Evolutionary conservation across 1,140 invertebrate genomes (phyloP).

Genomic region (Cotesia typhae): DNA sequence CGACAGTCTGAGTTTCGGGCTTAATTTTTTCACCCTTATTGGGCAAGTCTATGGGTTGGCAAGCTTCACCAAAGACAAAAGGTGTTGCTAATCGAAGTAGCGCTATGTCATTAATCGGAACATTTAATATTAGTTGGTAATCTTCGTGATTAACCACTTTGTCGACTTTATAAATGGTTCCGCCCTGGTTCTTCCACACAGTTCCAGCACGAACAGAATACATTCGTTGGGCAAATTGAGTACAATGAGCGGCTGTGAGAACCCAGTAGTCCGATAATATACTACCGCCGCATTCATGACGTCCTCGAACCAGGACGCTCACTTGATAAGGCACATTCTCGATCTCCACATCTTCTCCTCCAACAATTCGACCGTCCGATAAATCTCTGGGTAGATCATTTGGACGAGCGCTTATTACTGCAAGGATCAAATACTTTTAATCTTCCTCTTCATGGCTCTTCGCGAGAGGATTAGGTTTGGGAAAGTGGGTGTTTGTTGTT

Average conservation of each 20-base stretch:
- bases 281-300: constrained; percentile 72
- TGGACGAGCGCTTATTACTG: constrained; percentile 10
- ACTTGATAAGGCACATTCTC: constrained; percentile 72
- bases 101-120: constrained; percentile 71
- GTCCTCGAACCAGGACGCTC: constrained; percentile 61
- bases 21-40: background rate
- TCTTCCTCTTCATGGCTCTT: background rate
- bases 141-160: constrained; percentile 31
- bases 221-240: background rate
- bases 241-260: constrained; percentile 74
- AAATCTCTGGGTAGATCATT: constrained; percentile 4
- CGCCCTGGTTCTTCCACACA: constrained; percentile 9
- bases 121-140: constrained; percentile 43
- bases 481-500: background rate
- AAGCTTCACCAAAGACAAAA: constrained; percentile 64
- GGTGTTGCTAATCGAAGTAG: constrained; percentile 68
- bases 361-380: constrained; percentile 69
- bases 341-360: constrained; percentile 68
- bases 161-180: constrained; percentile 33
- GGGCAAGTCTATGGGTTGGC: constrained; percentile 64
- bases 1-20: constrained; percentile 32
- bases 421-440: constrained; percentile 5
- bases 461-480: background rate
- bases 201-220: constrained; percentile 37
- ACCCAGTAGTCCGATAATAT: constrained; percentile 69